A percentile compares a stretch with the other conserved stretches of the same genome.
These are phyloP conservation scores for Ormyrus thymus DNA, from an alignment of 2,888 invertebrate species.

Conservation along the genomic window DNA sequence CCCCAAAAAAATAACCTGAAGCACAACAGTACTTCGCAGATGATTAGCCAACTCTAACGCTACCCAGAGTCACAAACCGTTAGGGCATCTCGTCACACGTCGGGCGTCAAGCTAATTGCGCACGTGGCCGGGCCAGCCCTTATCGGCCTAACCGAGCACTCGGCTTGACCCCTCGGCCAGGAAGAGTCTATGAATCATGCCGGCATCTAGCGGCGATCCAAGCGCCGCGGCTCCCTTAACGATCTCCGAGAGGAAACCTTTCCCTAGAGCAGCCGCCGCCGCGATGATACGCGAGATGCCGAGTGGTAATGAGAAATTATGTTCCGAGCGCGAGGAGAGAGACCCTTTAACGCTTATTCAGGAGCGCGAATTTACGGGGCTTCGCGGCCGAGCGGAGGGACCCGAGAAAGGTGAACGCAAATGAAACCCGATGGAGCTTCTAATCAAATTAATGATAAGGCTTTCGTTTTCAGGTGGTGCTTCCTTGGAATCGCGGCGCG, in stretches of 20 bases:
- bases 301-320: conserved; percentile 57
- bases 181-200: conserved; percentile 53
- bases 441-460: too few species aligned
- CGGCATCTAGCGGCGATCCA: too few species aligned
- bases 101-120: conserved; percentile 59
- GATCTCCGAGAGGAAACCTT: background rate
- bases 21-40: too few species aligned
- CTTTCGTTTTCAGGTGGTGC: too few species aligned
- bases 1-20: too few species aligned
- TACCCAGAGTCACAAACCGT: conserved; percentile 51
- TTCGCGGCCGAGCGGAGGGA: too few species aligned
- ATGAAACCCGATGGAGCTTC: too few species aligned
- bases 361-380: too few species aligned
- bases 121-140: conserved; percentile 49
- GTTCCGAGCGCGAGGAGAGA: background rate
- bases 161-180: conserved; percentile 57
- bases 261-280: background rate
- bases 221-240: background rate
- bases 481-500: too few species aligned
- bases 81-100: conserved; percentile 43
- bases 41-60: too few species aligned
- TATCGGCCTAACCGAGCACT: conserved; percentile 58
- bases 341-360: background rate
- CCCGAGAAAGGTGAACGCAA: too few species aligned
- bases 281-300: conserved; percentile 38